Evolutionary conservation across 2,113 vertebrate species (phyloP), one percentile per base, ranked within the genome.

Genomic region (Trematomus loennbergii): DNA sequence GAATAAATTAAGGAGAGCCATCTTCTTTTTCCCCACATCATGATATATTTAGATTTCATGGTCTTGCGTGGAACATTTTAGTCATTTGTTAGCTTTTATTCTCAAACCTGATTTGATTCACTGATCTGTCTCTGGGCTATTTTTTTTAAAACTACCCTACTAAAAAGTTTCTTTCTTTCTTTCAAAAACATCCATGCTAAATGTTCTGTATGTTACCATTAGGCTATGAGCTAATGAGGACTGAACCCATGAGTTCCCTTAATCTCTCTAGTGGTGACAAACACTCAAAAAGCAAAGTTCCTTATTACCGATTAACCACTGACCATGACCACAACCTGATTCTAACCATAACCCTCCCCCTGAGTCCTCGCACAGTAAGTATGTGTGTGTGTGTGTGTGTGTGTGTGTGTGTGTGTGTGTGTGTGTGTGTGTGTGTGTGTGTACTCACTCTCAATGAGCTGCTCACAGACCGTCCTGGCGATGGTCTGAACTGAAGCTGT

Each of bases 391-490:
- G 2, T 18, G 0, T 1, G 1, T 36, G 36, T 36, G 36, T 36
- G 36, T 36, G 36, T 36, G 5, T 36, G 36, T 36, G 36, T 36
- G 36, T 36, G 36, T 36, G 33, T 36, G 33, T 36, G 36, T 36
- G 36, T 36, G 36, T 36, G 36, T 36, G 36, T 36, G 36, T 36
- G 36, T 36, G 36, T 40, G 52, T 25, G n/a, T 11, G n/a, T 20
- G 2, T 6, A 94, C 96, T 96, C 87, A 98, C 98, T 97, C 88
- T 99, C 97, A 79, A 99, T 99, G 74, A 99, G 97, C 87, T 99
- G 98, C 78, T 99, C 98, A 73, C 98, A 99, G 75, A 99, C 97
- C 92, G 98, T 97, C 33, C 96, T 92, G 22, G 98, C 98, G 81
- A 99, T 98, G 57, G 94, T 93, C 83, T 98, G 96, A 8, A 99